phyloP scores from a whole-genome alignment of 64 coral and sea anemone species.

The Catalaphyllia jardinei region DNA sequence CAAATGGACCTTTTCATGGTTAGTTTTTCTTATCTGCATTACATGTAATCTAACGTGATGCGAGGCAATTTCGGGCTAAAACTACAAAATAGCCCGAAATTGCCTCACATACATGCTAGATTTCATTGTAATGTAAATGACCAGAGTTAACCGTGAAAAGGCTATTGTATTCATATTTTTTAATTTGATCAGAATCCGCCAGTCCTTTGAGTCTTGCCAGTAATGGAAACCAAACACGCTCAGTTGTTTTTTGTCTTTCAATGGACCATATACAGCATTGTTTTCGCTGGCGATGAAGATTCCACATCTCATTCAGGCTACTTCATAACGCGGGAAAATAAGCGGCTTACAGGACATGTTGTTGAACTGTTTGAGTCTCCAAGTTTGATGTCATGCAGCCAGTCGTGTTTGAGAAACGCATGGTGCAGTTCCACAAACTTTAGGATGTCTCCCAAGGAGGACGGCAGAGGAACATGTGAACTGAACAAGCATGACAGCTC shows the following conservation, averaged over 20 bases:
- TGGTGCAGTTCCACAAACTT: constrained; percentile 10
- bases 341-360: neutral
- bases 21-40: no score
- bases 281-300: neutral
- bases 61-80: no score
- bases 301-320: neutral
- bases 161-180: no score
- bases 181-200: no score
- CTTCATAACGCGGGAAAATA: constrained; percentile 2
- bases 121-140: no score
- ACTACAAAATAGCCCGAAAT: no score
- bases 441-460: neutral
- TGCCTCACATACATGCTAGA: no score
- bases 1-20: no score
- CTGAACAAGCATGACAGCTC: neutral
- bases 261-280: neutral
- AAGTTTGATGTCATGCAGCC: neutral
- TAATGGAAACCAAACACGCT: no score
- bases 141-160: no score
- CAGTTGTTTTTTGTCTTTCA: neutral
- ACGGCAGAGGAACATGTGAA: neutral
- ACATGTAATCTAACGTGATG: no score
- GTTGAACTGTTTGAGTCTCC: neutral
- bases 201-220: no score
- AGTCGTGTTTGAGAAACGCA: neutral